These are phyloP conservation scores for Erpobdella octoculata DNA, from an alignment of 2,888 invertebrate genomes.

Conservation along the genomic window DNA sequence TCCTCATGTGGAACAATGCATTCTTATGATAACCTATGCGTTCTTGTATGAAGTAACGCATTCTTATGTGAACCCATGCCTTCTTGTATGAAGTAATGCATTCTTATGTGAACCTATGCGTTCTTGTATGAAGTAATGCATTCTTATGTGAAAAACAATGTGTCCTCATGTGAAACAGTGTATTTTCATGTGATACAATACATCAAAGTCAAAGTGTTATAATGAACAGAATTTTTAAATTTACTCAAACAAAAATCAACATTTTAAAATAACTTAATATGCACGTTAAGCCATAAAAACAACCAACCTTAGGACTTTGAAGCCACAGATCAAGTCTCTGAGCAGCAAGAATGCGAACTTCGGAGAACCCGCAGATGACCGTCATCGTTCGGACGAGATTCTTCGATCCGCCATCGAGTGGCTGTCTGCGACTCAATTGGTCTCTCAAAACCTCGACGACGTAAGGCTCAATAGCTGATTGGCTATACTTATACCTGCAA, in stretches of 20 bases:
- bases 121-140: no score
- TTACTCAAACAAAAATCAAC: not conserved
- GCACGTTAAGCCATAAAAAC: not conserved
- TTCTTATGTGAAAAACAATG: no score
- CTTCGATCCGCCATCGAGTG: constrained; percentile 68
- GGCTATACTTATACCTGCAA: constrained; percentile 58
- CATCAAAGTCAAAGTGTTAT: no score
- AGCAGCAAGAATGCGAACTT: constrained; percentile 71
- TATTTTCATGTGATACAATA: no score
- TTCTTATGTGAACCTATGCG: no score
- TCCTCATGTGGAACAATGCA: no score
- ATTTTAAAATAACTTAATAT: not conserved
- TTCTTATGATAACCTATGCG: no score
- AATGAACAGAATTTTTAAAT: no score
- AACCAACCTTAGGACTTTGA: constrained; percentile 73
- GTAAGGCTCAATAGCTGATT: constrained; percentile 68
- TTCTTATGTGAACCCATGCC: no score
- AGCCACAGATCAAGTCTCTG: constrained; percentile 83
- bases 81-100: no score
- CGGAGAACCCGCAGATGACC: constrained; percentile 75
- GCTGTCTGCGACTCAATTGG: constrained; percentile 74
- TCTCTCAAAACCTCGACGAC: constrained; percentile 81
- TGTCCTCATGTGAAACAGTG: no score
- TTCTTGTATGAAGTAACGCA: no score
- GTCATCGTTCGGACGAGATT: constrained; percentile 74